A percentile compares a stretch with the other conserved stretches of the same genome.
Conservation (phyloP, 23 tunicate species). For the Clavelina lepadiformis region DNA sequence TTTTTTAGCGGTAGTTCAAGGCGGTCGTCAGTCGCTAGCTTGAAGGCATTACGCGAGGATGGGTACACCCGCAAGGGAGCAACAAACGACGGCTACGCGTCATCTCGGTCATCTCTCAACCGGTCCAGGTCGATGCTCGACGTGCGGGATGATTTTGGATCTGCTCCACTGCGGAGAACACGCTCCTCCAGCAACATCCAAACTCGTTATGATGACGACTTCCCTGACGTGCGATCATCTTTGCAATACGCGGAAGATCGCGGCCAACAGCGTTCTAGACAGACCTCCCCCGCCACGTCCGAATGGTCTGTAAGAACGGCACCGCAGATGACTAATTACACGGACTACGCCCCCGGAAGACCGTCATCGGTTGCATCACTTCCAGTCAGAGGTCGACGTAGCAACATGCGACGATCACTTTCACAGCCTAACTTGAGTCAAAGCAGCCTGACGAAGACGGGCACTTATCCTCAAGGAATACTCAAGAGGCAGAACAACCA, state of each 20-base stretch:
- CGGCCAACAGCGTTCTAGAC: background rate
- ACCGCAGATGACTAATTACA: constrained; percentile 35
- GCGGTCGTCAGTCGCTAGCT: constrained; percentile 36
- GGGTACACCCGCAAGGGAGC: background rate
- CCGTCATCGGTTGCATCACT: constrained; percentile 46
- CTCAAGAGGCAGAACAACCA: constrained; percentile 22
- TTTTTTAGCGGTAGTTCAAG: constrained; percentile 33
- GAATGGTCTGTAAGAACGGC: constrained; percentile 89
- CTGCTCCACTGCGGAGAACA: constrained; percentile 40
- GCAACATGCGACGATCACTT: constrained; percentile 45
- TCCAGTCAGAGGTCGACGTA: constrained; percentile 31
- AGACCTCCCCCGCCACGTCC: constrained; percentile 60
- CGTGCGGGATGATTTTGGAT: constrained; percentile 21
- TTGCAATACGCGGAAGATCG: background rate
- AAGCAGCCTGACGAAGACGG: constrained; percentile 1
- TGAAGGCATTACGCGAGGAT: constrained; percentile 2
- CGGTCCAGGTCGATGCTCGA: constrained; percentile 73
- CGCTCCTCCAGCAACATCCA: constrained; percentile 40
- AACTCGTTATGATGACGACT: background rate
- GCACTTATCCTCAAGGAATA: constrained; percentile 92
- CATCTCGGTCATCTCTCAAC: constrained; percentile 2
- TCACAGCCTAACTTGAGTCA: constrained; percentile 65
- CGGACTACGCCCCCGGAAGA: constrained; percentile 9
- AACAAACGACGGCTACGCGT: background rate
- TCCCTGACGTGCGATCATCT: background rate